Conservation (phyloP, 2,113 vertebrate species). For the Galbula dea region DNA sequence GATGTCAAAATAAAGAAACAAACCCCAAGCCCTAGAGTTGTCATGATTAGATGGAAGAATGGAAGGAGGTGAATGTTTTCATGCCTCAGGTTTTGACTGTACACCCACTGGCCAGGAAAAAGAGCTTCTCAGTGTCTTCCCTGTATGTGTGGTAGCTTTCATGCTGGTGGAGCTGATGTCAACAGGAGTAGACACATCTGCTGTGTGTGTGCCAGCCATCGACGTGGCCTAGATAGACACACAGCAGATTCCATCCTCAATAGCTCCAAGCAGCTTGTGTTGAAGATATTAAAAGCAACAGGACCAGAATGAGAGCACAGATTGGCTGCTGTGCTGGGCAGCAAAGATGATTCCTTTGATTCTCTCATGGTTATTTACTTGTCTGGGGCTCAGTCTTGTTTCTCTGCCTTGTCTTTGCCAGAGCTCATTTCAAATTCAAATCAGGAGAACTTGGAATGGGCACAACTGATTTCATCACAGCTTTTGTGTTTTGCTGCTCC, state of each 20-base stretch:
- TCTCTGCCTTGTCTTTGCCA: not conserved
- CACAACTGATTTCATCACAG: not conserved
- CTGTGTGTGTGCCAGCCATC: not conserved
- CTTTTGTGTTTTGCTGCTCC: not conserved
- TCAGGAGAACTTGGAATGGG: not conserved
- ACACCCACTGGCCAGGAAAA: not conserved
- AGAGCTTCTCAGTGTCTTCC: not conserved
- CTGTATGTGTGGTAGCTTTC: not conserved
- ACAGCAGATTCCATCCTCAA: not conserved
- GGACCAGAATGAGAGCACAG: constrained; percentile 16
- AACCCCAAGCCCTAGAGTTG: too few species aligned
- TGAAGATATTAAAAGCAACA: constrained; percentile 5
- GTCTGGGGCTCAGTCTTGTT: not conserved
- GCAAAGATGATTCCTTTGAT: not conserved
- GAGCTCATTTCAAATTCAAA: not conserved
- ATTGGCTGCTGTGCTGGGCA: not conserved
- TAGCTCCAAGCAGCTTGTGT: constrained; percentile 45
- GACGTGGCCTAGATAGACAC: not conserved
- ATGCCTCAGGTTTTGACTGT: not conserved
- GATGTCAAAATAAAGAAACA: too few species aligned
- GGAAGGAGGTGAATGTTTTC: not conserved
- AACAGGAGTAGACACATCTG: not conserved
- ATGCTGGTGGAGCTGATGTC: not conserved
- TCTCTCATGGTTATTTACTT: not conserved
- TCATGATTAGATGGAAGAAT: not conserved